Conservation (phyloP, 2,797 vertebrate genomes). For the Tragelaphus eurycerus region DNA sequence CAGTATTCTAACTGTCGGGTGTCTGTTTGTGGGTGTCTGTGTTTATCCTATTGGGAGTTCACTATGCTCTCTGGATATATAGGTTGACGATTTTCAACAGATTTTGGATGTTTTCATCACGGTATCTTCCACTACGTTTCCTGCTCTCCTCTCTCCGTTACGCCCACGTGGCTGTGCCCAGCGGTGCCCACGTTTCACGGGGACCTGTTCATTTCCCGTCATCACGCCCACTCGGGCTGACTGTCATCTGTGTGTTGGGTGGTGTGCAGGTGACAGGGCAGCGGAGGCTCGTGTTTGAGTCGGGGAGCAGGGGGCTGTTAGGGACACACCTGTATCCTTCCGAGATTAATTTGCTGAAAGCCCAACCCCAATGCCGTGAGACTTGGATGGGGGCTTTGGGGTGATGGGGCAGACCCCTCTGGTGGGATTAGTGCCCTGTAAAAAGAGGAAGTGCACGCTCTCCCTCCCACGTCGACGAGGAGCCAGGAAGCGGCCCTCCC, state of each 20-base stretch:
- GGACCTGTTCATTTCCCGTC: not conserved
- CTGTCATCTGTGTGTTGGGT: not conserved
- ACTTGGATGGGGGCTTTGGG: not conserved
- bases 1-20: not conserved
- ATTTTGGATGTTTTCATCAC: not conserved
- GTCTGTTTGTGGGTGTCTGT: not conserved
- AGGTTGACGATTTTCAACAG: not conserved
- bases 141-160: not conserved
- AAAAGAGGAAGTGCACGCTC: not conserved
- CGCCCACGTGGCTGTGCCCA: rapidly evolving
- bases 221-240: not conserved
- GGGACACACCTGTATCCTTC: not conserved
- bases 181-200: not conserved
- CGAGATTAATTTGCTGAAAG: not conserved
- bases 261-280: not conserved
- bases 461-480: rapidly evolving
- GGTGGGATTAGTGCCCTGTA: not conserved
- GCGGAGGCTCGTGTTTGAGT: not conserved
- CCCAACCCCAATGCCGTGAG: not conserved
- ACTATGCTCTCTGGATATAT: not conserved
- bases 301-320: not conserved
- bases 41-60: not conserved
- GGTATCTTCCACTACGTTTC: not conserved
- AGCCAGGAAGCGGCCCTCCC: not conserved
- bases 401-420: not conserved